Base-by-base conservation (phyloP, 2,797 vertebrate genomes). In the Enteromius argenteus region DNA sequence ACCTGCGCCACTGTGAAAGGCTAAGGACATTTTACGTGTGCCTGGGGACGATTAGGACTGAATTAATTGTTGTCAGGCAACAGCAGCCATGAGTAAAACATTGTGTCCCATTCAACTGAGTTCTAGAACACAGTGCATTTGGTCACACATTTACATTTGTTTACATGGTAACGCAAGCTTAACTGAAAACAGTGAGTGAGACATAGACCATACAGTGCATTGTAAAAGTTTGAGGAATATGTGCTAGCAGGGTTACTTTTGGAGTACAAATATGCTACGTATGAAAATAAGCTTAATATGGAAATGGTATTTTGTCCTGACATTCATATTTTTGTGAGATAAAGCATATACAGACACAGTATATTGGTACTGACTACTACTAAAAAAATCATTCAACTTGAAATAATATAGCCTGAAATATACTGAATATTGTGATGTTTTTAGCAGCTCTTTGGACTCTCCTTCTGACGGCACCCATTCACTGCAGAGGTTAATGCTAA, bases 51-150 rank as follows among this genome's bases (percentile, higher is more conserved):
- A 82, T 74, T 82, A 51, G 72, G 30, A 66, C 13, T 71, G 72
- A 68, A 83, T 75, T 80, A 80, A 80, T 75, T 75, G 64, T 72
- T 80, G 64, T 53, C 32, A 39, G 81, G 62, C n/a, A 42, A 83
- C 71, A 44, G 32, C 81, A 56, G 81, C n/a, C 72, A 46, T 77
- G 13, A 79, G 71, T 27, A 74, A 81, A 62, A 74, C 19, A 51
- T 44, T 72, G 42, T 27, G 46, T 14, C 46, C 10, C 17, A 42
- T 74, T 76, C 49, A 75, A 68, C 44, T 75, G 42, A 76, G 58
- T 37, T 83, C 27, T 39, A 30, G 80, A 19, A 73, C 27, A 62
- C 10, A 44, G 79, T 51, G 46, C 32, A 37, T 51, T 53, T 17
- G n/a, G n/a, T 39, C 46, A 39, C 66, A 68, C 39, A 49, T 62